phyloP scores from a whole-genome alignment of 2,888 invertebrate genomes.

The Plemyria rubiginata region DNA sequence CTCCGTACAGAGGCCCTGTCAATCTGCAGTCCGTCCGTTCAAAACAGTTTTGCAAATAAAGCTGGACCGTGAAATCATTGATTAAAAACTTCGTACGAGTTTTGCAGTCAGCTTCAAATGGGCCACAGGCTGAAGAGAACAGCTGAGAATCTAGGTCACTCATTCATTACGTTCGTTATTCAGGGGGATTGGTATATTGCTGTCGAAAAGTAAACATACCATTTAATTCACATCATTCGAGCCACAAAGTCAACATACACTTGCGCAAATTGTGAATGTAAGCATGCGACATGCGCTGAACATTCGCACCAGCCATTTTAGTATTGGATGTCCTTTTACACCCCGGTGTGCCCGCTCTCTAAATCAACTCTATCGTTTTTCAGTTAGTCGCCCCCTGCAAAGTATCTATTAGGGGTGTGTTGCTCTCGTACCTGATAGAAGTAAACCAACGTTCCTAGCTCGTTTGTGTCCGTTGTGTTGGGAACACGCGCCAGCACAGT shows the following conservation, averaged over 20 bases:
- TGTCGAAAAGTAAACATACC: too few species aligned
- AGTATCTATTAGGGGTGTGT: too few species aligned
- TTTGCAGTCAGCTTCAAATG: conserved; percentile 2
- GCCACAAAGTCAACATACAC: too few species aligned
- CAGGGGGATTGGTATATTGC: too few species aligned
- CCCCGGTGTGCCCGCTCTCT: too few species aligned
- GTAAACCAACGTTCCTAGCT: conserved; percentile 2
- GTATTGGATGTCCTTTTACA: too few species aligned
- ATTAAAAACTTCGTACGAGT: conserved; percentile 21
- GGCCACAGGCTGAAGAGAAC: neutral
- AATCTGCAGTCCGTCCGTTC: neutral
- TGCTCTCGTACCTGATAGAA: neutral
- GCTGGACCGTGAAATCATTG: conserved; percentile 17
- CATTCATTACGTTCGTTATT: neutral
- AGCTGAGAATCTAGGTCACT: neutral
- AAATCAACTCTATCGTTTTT: too few species aligned
- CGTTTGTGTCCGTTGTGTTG: conserved; percentile 5
- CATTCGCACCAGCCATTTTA: too few species aligned
- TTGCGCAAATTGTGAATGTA: too few species aligned
- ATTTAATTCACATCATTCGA: too few species aligned
- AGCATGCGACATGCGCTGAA: too few species aligned
- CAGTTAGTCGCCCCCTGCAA: too few species aligned
- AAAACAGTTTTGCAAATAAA: conserved; percentile 16
- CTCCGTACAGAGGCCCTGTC: conserved; percentile 20
- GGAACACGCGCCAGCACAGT: conserved; percentile 9